These are phyloP conservation scores for Drosophila antonietae DNA, from an alignment of 2,888 invertebrate genomes.

Conservation along the genomic window DNA sequence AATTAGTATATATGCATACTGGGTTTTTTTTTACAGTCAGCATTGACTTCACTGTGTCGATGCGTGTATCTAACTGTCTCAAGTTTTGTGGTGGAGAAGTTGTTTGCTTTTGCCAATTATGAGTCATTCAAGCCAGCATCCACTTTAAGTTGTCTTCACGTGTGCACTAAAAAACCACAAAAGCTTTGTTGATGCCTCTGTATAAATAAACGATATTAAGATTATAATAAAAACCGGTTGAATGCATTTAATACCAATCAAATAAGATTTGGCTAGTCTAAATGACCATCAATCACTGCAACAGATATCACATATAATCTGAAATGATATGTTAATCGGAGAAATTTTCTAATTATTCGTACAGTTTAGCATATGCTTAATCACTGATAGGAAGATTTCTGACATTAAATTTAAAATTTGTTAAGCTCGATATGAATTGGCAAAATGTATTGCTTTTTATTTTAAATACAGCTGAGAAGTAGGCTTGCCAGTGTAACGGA, in stretches of 20 bases:
- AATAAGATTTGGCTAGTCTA: conserved; percentile 5
- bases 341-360: conserved; percentile 31
- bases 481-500: not conserved
- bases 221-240: conserved; percentile 51
- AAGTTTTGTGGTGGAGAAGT: not conserved
- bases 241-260: conserved; percentile 16
- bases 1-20: conserved; percentile 27
- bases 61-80: conserved; percentile 35
- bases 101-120: conserved; percentile 32
- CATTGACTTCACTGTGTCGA: conserved; percentile 17
- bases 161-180: conserved; percentile 32
- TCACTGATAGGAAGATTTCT: not conserved
- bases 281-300: conserved; percentile 12
- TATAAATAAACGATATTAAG: conserved; percentile 11
- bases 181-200: conserved; percentile 16
- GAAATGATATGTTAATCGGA: conserved; percentile 38
- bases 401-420: not conserved
- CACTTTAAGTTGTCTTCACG: conserved; percentile 26
- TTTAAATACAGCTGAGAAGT: not conserved
- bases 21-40: conserved; percentile 38
- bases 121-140: conserved; percentile 43
- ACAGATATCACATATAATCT: conserved; percentile 1
- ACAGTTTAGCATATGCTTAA: not conserved
- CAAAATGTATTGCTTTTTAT: not conserved
- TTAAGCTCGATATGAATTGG: not conserved